Evolutionary conservation across 2,113 vertebrate genomes (phyloP).

Genomic region (Camarhynchus parvulus): DNA sequence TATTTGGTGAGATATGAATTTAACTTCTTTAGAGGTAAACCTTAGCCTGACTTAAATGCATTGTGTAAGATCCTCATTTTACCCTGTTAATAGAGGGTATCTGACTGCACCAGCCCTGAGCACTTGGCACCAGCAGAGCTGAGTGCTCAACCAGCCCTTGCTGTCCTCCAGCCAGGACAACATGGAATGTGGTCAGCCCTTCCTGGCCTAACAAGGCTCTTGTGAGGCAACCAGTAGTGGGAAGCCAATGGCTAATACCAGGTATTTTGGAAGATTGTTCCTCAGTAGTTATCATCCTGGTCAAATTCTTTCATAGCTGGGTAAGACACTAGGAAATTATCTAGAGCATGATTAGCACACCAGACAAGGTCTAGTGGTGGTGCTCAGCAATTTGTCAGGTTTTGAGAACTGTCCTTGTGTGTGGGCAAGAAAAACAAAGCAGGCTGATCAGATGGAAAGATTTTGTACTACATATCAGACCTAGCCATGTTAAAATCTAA

Average conservation of each 20-base stretch:
- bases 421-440: not conserved
- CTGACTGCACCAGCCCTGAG: not conserved
- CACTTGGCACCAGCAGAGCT: not conserved
- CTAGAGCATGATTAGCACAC: not conserved
- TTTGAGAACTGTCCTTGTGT: not conserved
- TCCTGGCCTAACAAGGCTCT: not conserved
- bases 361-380: not conserved
- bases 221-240: not conserved
- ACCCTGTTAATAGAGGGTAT: not conserved
- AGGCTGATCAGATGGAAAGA: not conserved
- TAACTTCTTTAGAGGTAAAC: conserved; percentile 80
- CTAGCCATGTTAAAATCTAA: not conserved
- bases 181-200: not conserved
- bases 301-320: not conserved
- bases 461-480: not conserved
- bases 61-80: not conserved
- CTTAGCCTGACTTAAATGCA: not conserved
- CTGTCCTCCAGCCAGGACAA: not conserved
- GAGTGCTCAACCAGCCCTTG: not conserved
- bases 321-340: not conserved
- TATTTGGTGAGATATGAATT: conserved; percentile 82
- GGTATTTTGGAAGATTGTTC: not conserved
- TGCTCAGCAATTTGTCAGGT: not conserved
- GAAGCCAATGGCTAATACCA: not conserved
- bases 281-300: not conserved